Percentiles rank a stretch among this genome's conserved stretches.
These are phyloP conservation scores for Phalloptychus januarius DNA, from an alignment of 2,797 vertebrate genomes.

Conservation along the genomic window DNA sequence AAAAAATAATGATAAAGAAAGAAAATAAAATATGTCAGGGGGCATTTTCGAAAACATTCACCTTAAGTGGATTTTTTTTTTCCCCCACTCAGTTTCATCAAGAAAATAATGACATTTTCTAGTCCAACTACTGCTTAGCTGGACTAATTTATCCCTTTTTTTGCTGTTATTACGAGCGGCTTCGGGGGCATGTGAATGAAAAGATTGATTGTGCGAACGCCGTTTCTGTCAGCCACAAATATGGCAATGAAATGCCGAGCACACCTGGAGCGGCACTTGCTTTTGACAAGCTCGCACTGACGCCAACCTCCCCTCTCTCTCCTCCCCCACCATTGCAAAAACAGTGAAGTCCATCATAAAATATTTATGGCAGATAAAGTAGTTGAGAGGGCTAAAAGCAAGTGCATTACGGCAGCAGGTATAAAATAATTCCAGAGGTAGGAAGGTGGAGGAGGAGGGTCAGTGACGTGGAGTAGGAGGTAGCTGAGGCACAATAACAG, in stretches of 20 bases:
- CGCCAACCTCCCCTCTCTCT: slow-evolving; percentile 30
- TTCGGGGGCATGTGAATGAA: slow-evolving; percentile 73
- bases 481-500: slow-evolving; percentile 14
- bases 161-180: slow-evolving; percentile 69
- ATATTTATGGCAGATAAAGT: slow-evolving; percentile 75
- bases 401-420: slow-evolving; percentile 48
- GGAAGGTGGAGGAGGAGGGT: slow-evolving; percentile 10
- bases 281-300: slow-evolving; percentile 66
- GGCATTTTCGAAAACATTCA: slow-evolving; percentile 64
- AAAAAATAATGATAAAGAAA: slow-evolving; percentile 34
- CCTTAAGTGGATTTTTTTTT: slow-evolving; percentile 24
- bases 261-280: slow-evolving; percentile 71
- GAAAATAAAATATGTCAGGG: slow-evolving; percentile 55
- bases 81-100: slow-evolving; percentile 11
- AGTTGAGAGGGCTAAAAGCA: slow-evolving; percentile 57
- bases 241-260: slow-evolving; percentile 74
- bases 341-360: slow-evolving; percentile 76
- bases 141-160: slow-evolving; percentile 61
- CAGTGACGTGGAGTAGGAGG: slow-evolving; percentile 9
- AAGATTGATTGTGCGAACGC: slow-evolving; percentile 78
- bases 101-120: slow-evolving; percentile 67
- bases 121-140: slow-evolving; percentile 66
- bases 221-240: slow-evolving; percentile 78
- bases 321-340: slow-evolving; percentile 63
- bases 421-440: slow-evolving; percentile 52